Evolutionary conservation across 1,140 invertebrate genomes (phyloP).

Genomic region (Tetragonula clypearis): DNA sequence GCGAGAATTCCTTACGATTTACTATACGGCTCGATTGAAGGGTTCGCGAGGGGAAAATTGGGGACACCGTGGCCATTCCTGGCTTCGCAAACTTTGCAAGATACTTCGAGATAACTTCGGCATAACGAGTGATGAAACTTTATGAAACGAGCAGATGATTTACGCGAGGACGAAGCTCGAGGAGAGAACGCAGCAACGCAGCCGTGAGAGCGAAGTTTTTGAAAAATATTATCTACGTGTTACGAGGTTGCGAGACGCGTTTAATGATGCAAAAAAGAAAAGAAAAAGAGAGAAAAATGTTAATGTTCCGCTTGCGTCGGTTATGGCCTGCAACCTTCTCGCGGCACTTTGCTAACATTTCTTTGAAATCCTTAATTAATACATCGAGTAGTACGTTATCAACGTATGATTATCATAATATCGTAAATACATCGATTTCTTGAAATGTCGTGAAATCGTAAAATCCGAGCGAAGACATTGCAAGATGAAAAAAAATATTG

Average conservation of each 20-base stretch:
- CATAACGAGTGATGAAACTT: neutral
- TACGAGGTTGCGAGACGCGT: neutral
- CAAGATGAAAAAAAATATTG: too few species aligned
- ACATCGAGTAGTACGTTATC: too few species aligned
- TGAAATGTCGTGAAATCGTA: too few species aligned
- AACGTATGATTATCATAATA: too few species aligned
- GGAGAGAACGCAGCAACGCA: neutral
- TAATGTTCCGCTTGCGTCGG: neutral
- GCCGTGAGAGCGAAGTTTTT: neutral
- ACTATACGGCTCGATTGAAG: neutral
- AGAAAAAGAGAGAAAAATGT: neutral
- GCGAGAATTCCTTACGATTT: neutral
- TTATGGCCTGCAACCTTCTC: neutral
- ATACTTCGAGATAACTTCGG: neutral
- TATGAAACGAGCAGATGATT: neutral
- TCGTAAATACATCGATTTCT: too few species aligned
- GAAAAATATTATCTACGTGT: neutral
- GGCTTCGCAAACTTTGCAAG: neutral
- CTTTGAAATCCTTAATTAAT: neutral
- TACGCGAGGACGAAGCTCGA: neutral
- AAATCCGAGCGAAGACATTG: too few species aligned
- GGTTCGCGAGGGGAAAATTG: neutral
- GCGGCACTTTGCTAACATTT: too few species aligned
- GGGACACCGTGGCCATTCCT: neutral
- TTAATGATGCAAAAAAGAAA: neutral